A percentile compares a stretch with the other conserved stretches of the same genome.
These are phyloP conservation scores for Scolopax rusticola DNA, from an alignment of 2,797 vertebrate species.

Conservation along the genomic window DNA sequence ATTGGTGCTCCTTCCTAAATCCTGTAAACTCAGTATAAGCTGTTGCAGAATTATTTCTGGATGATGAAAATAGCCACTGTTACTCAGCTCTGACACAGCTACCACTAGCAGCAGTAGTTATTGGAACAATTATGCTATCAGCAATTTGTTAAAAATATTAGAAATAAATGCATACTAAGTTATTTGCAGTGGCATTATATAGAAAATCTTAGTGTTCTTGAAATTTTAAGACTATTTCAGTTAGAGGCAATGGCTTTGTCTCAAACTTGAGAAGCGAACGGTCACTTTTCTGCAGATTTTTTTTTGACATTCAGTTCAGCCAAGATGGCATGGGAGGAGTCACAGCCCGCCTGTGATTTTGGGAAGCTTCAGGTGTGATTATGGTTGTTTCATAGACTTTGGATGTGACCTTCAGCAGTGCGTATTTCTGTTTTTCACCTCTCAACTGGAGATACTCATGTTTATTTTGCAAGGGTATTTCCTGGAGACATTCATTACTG, in stretches of 20 bases:
- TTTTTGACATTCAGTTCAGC: neutral
- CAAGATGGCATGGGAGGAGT: neutral
- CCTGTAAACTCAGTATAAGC: neutral
- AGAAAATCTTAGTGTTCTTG: neutral
- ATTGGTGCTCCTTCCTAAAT: neutral
- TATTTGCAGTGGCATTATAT: neutral
- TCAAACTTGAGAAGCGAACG: neutral
- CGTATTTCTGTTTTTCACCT: neutral
- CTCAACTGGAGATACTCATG: neutral
- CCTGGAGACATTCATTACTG: neutral
- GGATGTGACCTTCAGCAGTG: neutral
- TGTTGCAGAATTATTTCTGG: conserved; percentile 5
- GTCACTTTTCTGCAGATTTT: neutral
- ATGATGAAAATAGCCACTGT: neutral
- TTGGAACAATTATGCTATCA: neutral
- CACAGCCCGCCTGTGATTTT: neutral
- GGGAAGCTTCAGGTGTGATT: neutral
- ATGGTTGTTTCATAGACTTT: neutral
- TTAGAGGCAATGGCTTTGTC: neutral
- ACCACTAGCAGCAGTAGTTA: neutral
- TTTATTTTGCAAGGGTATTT: neutral
- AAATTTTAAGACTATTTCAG: neutral
- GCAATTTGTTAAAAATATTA: neutral
- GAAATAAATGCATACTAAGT: neutral
- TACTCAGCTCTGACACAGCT: neutral